Conservation (phyloP, 2,797 vertebrate genomes). For the Girardinus metallicus region DNA sequence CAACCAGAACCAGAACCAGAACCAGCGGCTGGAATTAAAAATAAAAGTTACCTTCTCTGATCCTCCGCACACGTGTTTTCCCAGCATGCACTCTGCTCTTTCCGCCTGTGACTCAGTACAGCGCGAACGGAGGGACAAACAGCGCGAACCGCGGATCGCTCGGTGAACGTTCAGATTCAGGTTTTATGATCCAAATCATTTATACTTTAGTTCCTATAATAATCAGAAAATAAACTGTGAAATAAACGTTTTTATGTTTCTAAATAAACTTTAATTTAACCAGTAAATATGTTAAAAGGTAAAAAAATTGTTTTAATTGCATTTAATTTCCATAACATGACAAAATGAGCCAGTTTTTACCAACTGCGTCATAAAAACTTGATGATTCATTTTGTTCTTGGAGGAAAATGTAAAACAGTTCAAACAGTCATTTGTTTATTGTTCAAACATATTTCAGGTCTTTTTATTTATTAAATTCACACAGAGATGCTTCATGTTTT, state of each 20-base stretch:
- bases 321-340: no score
- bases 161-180: background rate
- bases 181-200: background rate
- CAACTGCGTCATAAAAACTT: background rate
- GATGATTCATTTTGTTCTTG: background rate
- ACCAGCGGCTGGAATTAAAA: background rate
- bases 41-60: background rate
- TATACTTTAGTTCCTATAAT: background rate
- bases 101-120: constrained; percentile 29
- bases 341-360: no score
- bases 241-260: background rate
- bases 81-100: constrained; percentile 62
- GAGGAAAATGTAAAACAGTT: background rate
- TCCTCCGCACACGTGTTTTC: constrained; percentile 65
- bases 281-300: background rate
- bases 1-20: background rate
- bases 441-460: background rate
- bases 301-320: background rate
- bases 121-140: constrained; percentile 44
- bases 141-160: background rate
- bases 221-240: background rate
- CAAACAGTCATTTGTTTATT: background rate
- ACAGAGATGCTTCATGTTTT: background rate
- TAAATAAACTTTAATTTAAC: background rate
- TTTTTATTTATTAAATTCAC: background rate